phyloP scores from a whole-genome alignment of 1,140 invertebrate genomes.

The Drosophila jambulina region DNA sequence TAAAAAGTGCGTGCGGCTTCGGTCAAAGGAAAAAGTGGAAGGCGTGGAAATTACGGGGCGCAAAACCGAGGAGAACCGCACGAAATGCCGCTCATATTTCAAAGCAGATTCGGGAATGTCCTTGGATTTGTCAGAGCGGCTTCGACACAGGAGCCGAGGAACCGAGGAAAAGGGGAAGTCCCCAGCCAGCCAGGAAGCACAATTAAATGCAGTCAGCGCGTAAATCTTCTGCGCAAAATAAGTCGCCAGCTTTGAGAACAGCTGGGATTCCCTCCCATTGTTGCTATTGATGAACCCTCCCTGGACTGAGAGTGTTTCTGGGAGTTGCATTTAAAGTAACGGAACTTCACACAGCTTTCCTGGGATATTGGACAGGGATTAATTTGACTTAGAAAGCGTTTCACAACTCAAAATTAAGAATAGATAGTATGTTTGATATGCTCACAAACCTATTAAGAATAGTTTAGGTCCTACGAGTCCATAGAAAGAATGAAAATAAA shows the following conservation, averaged over 20 bases:
- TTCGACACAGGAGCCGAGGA: conserved; percentile 7
- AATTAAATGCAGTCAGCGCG: conserved; percentile 50
- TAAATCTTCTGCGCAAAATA: conserved; percentile 39
- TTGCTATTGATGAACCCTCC: conserved; percentile 12
- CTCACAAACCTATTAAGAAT: too few species aligned
- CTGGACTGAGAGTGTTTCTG: background rate
- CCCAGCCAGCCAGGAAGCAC: conserved; percentile 3
- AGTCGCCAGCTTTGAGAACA: conserved; percentile 20
- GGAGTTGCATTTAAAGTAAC: background rate
- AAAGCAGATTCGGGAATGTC: conserved; percentile 58
- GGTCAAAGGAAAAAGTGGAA: background rate
- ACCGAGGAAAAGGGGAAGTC: background rate
- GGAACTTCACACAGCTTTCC: background rate
- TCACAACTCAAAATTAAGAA: background rate
- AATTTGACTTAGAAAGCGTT: background rate
- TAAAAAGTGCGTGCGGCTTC: conserved; percentile 38
- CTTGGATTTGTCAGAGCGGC: conserved; percentile 41
- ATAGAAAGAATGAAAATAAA: background rate
- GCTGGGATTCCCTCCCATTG: conserved; percentile 13
- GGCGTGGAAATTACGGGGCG: conserved; percentile 5
- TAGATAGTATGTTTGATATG: too few species aligned
- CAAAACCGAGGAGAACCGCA: conserved; percentile 46
- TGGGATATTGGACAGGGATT: background rate
- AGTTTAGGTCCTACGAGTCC: background rate
- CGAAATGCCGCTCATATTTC: conserved; percentile 70